These are phyloP conservation scores for Epizoanthus scotinus DNA, from an alignment of 92 coral and sea anemone genomes.

Conservation along the genomic window DNA sequence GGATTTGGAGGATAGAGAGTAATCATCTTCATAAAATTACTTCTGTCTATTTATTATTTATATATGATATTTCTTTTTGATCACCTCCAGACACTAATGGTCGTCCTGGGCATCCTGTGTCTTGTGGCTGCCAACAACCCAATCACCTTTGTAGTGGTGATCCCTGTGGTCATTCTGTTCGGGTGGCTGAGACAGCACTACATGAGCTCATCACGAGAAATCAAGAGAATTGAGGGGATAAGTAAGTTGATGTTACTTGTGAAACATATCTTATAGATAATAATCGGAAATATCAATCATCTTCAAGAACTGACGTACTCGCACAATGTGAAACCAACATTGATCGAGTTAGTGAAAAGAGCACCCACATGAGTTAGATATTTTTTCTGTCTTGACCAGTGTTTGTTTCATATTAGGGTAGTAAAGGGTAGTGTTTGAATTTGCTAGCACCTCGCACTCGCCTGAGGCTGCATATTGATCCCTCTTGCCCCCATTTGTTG, in stretches of 20 bases:
- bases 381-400: too few species aligned
- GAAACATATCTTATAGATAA: neutral
- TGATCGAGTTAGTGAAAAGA: too few species aligned
- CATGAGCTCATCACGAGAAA: slow-evolving; percentile 66
- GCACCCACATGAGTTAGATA: too few species aligned
- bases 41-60: neutral
- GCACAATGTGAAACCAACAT: too few species aligned
- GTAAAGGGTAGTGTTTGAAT: neutral
- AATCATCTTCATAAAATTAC: too few species aligned
- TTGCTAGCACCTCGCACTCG: neutral
- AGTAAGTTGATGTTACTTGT: slow-evolving; percentile 41
- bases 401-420: too few species aligned
- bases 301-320: too few species aligned
- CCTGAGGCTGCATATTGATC: neutral
- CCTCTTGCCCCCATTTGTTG: neutral
- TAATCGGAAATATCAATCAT: too few species aligned
- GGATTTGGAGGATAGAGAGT: too few species aligned
- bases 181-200: slow-evolving; percentile 54
- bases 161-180: slow-evolving; percentile 52
- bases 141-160: slow-evolving; percentile 62
- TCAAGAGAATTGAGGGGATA: slow-evolving; percentile 66
- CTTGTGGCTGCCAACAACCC: slow-evolving; percentile 69
- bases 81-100: slow-evolving; percentile 44
- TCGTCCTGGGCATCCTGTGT: slow-evolving; percentile 63
- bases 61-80: neutral